A percentile compares a stretch with the other conserved stretches of the same genome.
Conservation (phyloP, 1,140 invertebrate species). For the Drosophila yakuba region DNA sequence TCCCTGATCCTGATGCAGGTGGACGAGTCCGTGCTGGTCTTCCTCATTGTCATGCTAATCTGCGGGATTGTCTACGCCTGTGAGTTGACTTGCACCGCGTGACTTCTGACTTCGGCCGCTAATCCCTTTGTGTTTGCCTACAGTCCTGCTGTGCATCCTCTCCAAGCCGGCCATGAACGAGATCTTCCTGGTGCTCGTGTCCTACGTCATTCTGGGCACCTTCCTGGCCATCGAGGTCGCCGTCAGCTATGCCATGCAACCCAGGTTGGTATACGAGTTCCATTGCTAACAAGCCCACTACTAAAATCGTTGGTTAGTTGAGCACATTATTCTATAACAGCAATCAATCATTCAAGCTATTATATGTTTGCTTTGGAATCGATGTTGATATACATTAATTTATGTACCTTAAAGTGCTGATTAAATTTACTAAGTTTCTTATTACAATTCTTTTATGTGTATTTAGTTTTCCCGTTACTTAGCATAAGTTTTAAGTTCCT, state of each 20-base stretch:
- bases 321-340: no score
- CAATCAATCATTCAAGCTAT: no score
- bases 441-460: no score
- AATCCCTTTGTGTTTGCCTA: conserved; percentile 25
- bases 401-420: no score
- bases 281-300: not conserved
- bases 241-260: conserved; percentile 86
- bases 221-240: conserved; percentile 89
- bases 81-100: conserved; percentile 77
- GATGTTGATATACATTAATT: no score
- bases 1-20: conserved; percentile 60
- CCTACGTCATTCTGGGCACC: conserved; percentile 91
- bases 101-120: conserved; percentile 17
- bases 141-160: conserved; percentile 90
- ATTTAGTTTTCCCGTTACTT: no score
- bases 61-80: conserved; percentile 85
- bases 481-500: no score
- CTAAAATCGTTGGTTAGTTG: no score
- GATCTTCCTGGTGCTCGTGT: conserved; percentile 92
- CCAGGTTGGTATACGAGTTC: conserved; percentile 81
- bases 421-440: no score
- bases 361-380: no score
- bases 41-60: conserved; percentile 85
- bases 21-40: conserved; percentile 84
- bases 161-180: conserved; percentile 94